Evolutionary conservation across 2,797 vertebrate species (phyloP).

Genomic region (Peromyscus eremicus): DNA sequence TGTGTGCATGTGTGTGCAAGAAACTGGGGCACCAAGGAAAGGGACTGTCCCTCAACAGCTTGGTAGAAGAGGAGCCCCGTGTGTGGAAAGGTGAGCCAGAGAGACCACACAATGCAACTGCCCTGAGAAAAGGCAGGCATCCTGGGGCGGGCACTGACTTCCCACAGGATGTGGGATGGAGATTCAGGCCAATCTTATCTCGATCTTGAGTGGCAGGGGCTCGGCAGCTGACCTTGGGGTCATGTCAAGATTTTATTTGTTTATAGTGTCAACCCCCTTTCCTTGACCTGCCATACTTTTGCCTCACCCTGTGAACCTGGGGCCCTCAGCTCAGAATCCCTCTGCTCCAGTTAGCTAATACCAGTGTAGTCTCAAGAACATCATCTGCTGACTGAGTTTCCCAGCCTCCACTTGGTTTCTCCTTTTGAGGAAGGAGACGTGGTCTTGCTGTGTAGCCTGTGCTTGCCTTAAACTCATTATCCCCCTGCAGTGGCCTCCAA

Average conservation of each 20-base stretch:
- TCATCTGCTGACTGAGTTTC: accelerated
- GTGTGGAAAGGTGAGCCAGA: constrained; percentile 2
- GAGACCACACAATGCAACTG: constrained; percentile 25
- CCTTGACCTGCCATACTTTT: not conserved
- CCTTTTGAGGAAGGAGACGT: not conserved
- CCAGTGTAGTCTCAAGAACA: not conserved
- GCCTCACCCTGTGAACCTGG: not conserved
- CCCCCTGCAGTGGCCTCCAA: not conserved
- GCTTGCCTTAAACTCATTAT: not conserved
- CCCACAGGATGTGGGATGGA: constrained; percentile 71
- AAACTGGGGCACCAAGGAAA: not conserved
- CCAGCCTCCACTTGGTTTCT: not conserved
- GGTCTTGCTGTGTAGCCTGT: not conserved
- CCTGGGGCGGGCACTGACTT: constrained; percentile 32
- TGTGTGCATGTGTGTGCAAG: not conserved
- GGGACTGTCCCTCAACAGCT: not conserved
- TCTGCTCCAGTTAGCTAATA: not conserved
- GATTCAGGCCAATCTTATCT: constrained; percentile 67
- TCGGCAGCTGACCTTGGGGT: constrained; percentile 26
- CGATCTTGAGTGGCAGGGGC: constrained; percentile 71
- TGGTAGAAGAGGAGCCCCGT: not conserved
- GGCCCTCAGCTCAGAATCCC: not conserved
- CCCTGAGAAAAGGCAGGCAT: constrained; percentile 47
- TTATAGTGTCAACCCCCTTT: constrained; percentile 56
- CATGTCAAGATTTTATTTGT: constrained; percentile 60